Evolutionary conservation across 2,888 invertebrate species (phyloP).

Genomic region (Stictocephala bisonia): DNA sequence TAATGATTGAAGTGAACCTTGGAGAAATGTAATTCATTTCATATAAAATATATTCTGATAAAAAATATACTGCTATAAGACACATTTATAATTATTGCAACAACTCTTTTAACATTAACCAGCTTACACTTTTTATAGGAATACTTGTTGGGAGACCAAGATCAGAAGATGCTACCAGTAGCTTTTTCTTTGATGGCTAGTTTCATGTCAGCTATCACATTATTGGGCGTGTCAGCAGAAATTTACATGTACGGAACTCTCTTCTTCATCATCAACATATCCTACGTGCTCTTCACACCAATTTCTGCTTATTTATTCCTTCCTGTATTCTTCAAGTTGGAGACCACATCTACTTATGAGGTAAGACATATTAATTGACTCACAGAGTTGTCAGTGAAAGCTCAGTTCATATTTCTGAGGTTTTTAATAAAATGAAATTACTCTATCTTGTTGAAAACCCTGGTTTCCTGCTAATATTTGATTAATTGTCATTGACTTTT

Average conservation of each 20-base stretch:
- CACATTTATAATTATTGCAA: slow-evolving; percentile 74
- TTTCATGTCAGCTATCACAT: slow-evolving; percentile 79
- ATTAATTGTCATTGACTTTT: too few relatives aligned
- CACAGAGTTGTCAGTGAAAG: too few relatives aligned
- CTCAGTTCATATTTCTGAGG: too few relatives aligned
- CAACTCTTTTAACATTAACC: slow-evolving; percentile 75
- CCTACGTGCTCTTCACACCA: slow-evolving; percentile 74
- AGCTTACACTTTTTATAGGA: slow-evolving; percentile 72
- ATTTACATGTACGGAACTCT: slow-evolving; percentile 82
- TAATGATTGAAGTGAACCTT: too few relatives aligned
- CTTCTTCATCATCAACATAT: slow-evolving; percentile 74
- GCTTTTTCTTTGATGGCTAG: slow-evolving; percentile 83
- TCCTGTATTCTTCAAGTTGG: slow-evolving; percentile 79
- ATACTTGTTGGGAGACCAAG: slow-evolving; percentile 80
- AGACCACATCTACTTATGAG: slow-evolving; percentile 81
- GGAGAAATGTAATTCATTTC: too few relatives aligned
- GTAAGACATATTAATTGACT: slow-evolving; percentile 64
- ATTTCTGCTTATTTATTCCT: slow-evolving; percentile 75
- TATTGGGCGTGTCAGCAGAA: slow-evolving; percentile 80
- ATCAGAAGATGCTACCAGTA: slow-evolving; percentile 82
- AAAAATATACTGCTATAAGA: too few relatives aligned
- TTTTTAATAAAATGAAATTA: too few relatives aligned
- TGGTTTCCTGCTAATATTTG: too few relatives aligned
- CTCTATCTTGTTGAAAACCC: too few relatives aligned
- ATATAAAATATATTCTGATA: too few relatives aligned